Conservation (phyloP, 2,797 vertebrate genomes). For the Lates japonicus region DNA sequence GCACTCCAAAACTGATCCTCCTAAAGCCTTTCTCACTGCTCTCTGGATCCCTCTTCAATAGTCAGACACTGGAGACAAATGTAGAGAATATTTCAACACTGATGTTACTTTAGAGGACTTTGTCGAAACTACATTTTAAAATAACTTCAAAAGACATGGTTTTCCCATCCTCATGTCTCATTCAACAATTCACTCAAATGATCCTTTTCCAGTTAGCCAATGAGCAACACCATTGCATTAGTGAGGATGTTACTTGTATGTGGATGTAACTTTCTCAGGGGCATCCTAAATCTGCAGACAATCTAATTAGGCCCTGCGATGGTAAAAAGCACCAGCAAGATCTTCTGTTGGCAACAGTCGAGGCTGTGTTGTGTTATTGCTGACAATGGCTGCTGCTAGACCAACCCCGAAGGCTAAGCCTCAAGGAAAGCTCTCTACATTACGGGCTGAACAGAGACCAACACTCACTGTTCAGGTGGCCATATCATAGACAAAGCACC, state of each 20-base stretch:
- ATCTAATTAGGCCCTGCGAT: conserved; percentile 23
- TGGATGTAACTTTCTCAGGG: conserved; percentile 35
- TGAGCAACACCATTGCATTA: neutral
- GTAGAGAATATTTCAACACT: neutral
- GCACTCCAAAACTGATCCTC: neutral
- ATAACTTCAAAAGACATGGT: neutral
- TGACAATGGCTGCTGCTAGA: conserved; percentile 53
- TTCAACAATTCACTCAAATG: neutral
- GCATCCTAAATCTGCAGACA: conserved; percentile 38
- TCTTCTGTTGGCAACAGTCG: conserved; percentile 27
- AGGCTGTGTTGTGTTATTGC: conserved; percentile 49
- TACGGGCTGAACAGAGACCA: conserved; percentile 22
- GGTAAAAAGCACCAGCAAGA: conserved; percentile 4
- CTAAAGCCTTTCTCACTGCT: too few relatives aligned
- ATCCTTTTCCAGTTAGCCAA: conserved; percentile 1
- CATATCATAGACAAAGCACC: conserved; percentile 9
- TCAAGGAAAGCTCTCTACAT: conserved; percentile 28
- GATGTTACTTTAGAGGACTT: neutral
- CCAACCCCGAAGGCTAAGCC: conserved; percentile 32
- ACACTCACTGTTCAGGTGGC: conserved; percentile 42
- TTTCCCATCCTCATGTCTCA: neutral
- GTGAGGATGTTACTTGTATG: too few relatives aligned
- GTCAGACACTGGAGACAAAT: neutral
- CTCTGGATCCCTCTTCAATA: neutral
- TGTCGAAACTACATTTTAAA: neutral